Evolutionary conservation across 2,113 vertebrate genomes (phyloP), one percentile per base, ranked within the genome.

Genomic region (Engraulis encrasicolus): DNA sequence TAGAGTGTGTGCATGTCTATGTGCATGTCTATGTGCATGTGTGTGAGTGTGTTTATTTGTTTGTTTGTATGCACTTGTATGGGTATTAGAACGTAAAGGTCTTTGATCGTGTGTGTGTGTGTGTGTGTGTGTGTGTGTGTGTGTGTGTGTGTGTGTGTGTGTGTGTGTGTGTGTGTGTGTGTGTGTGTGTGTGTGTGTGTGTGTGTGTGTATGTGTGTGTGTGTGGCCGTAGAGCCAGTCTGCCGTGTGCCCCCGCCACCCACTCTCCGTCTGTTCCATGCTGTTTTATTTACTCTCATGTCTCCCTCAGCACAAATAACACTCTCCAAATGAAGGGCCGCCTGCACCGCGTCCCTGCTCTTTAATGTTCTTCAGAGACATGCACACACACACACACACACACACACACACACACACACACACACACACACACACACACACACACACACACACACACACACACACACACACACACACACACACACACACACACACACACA

Each of bases 271-370:
- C n/a, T 27, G 20, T 23, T 66, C n/a, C 66, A 78, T 36, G 40
- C 36, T 45, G 66, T 34, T 20, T 50, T 78, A 66, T 83, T 37
- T 78, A 82, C 82, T 36, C 74, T 40, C 50, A 34, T 77, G 27
- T 50, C 19, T 84, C 78, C 79, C 50, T 66, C 14, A 23, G 23
- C 50, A 79, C n/a, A 79, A 79, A 79, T 58, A 84, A 79, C 77
- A 58, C 40, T 54, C 31, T 61, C 77, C 58, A 78, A 79, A 79
- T 79, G 50, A 31, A n/a, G 45, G 12, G 9, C 18, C 19, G 18
- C 18, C 34, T 27, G 49, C 23, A n/a, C 34, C 40, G 23, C 49
- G 17, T 82, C 45, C 6, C 23, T 36, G 40, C 58, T 66, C 58
- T 66, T 66, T 66, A 66, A 66, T 66, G 58, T 27, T 66, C 58